phyloP scores from a whole-genome alignment of 2,797 vertebrate genomes.

The Fringilla coelebs region DNA sequence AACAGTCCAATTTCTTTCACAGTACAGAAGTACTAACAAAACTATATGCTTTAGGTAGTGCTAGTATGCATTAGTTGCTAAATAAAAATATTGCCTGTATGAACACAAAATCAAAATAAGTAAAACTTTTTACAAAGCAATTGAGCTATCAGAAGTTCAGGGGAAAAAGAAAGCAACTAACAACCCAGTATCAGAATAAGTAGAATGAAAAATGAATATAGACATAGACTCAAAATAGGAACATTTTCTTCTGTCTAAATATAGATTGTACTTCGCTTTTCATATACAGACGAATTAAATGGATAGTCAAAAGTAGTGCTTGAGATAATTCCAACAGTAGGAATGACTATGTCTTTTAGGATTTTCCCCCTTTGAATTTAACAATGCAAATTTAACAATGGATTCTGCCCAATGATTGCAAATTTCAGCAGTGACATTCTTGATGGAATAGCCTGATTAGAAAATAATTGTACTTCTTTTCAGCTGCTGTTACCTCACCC shows the following conservation, averaged over 20 bases:
- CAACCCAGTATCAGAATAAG: constrained; percentile 13
- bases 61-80: background rate
- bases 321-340: constrained; percentile 35
- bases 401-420: constrained; percentile 62
- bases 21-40: background rate
- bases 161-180: background rate
- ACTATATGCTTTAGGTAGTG: background rate
- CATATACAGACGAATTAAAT: constrained; percentile 36
- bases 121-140: constrained; percentile 46
- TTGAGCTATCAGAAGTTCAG: background rate
- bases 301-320: background rate
- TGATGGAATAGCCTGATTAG: constrained; percentile 72
- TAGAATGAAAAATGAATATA: constrained; percentile 30
- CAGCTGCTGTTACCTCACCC: constrained; percentile 75
- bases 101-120: constrained; percentile 16
- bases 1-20: background rate
- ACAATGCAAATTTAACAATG: constrained; percentile 71
- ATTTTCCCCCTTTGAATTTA: constrained; percentile 47
- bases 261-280: constrained; percentile 33
- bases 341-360: constrained; percentile 24
- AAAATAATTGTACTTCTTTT: constrained; percentile 76
- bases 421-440: constrained; percentile 69
- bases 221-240: constrained; percentile 57
- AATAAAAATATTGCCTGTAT: background rate
- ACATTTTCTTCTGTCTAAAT: constrained; percentile 42